phyloP scores from a whole-genome alignment of 2,113 vertebrate genomes.

The Heptranchias perlo region DNA sequence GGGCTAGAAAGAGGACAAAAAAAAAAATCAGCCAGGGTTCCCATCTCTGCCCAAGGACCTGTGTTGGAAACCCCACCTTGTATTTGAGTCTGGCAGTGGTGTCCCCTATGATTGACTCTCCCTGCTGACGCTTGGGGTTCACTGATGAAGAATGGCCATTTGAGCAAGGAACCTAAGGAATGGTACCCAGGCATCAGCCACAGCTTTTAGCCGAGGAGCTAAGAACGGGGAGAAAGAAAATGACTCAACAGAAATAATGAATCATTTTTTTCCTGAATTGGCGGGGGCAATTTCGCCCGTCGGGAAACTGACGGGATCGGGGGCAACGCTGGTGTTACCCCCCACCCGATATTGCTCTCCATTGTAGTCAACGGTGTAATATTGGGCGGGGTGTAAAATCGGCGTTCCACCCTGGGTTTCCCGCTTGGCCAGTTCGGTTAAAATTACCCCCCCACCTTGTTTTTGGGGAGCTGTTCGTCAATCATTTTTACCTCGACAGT shows the following conservation, averaged over 20 bases:
- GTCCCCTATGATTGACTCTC: background rate
- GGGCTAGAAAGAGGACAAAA: background rate
- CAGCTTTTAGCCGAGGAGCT: background rate
- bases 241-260: background rate
- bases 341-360: background rate
- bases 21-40: background rate
- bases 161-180: background rate
- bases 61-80: too few relatives aligned
- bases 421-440: background rate
- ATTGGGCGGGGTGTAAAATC: background rate
- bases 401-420: background rate
- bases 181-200: background rate
- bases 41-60: background rate
- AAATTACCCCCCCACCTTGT: background rate
- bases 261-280: background rate
- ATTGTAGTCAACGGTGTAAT: background rate
- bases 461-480: background rate
- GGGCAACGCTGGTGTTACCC: background rate
- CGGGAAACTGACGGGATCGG: background rate
- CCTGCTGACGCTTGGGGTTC: background rate
- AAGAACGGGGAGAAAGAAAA: background rate
- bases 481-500: constrained; percentile 50
- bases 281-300: background rate
- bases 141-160: background rate
- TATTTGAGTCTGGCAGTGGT: background rate